Evolutionary conservation across 2,113 vertebrate genomes (phyloP).

Genomic region (Cyprinus carpio): DNA sequence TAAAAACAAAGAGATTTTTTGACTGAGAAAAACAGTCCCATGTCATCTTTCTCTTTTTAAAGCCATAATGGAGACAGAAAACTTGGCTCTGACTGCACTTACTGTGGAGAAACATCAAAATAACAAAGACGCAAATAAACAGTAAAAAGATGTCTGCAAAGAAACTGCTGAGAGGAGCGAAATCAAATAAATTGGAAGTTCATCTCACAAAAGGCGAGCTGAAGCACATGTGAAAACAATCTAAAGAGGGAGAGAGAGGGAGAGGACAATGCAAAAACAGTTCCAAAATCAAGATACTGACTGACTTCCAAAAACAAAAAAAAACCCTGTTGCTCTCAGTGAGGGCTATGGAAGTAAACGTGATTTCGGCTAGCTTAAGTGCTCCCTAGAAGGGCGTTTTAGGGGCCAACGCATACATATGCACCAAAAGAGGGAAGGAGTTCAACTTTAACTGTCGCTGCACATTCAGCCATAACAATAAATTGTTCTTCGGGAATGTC

Average conservation of each 20-base stretch:
- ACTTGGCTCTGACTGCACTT: conserved; percentile 60
- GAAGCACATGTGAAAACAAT: conserved; percentile 69
- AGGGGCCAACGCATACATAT: conserved; percentile 44
- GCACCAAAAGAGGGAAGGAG: conserved; percentile 45
- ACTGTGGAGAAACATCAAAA: conserved; percentile 61
- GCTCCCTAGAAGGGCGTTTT: conserved; percentile 73
- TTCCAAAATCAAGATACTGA: conserved; percentile 67
- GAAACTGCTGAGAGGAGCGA: conserved; percentile 67
- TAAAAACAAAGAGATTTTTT: conserved; percentile 38
- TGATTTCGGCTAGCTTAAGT: conserved; percentile 72
- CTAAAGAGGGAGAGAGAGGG: conserved; percentile 57
- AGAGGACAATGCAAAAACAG: conserved; percentile 65
- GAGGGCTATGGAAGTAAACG: conserved; percentile 63
- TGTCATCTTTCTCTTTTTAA: conserved; percentile 63
- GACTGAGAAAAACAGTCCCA: conserved; percentile 61
- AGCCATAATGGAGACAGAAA: conserved; percentile 58
- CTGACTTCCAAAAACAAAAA: conserved; percentile 58
- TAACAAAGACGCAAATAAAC: conserved; percentile 62
- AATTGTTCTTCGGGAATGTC: conserved; percentile 73
- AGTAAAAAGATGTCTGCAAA: conserved; percentile 67
- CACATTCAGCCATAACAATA: conserved; percentile 74
- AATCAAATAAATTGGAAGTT: conserved; percentile 74
- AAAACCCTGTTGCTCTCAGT: conserved; percentile 51
- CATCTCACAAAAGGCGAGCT: conserved; percentile 63
- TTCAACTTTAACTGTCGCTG: conserved; percentile 68